Conservation (phyloP, 2,888 invertebrate genomes). For the Euclidia mi region DNA sequence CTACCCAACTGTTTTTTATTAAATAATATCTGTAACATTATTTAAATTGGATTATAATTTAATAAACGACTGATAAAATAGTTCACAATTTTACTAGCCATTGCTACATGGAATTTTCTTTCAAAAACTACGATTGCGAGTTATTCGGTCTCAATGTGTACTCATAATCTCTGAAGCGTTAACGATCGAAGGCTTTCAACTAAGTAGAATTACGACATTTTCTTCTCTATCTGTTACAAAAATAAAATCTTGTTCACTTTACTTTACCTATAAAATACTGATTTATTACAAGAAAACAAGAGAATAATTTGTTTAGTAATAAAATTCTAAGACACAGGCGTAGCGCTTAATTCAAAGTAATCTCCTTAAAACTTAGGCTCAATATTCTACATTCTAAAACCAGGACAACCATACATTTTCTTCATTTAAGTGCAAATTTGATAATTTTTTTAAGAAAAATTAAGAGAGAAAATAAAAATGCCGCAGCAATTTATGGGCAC, state of each 20-base stretch:
- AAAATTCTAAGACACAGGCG: no score
- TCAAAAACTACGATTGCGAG: background rate
- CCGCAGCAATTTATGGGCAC: constrained; percentile 58
- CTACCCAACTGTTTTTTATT: no score
- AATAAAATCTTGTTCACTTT: background rate
- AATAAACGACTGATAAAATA: no score
- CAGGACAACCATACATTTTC: constrained; percentile 45
- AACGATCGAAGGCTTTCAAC: constrained; percentile 5
- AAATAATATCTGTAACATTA: no score
- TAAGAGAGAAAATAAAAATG: constrained; percentile 57
- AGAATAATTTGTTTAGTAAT: no score
- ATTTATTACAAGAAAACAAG: background rate
- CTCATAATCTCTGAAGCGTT: constrained; percentile 2
- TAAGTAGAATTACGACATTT: background rate
- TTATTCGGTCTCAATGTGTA: background rate
- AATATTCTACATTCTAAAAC: constrained; percentile 34
- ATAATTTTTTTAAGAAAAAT: constrained; percentile 57
- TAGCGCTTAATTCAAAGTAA: no score
- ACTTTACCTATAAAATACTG: no score
- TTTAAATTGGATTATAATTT: no score
- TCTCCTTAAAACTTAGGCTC: no score
- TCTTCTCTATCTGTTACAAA: background rate
- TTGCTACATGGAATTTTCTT: no score
- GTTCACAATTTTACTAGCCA: no score
- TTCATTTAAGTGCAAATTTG: constrained; percentile 52